Evolutionary conservation across 2,888 invertebrate species (phyloP), one percentile per base, ranked within the genome.

Genomic region (Acanthosepion esculentum): DNA sequence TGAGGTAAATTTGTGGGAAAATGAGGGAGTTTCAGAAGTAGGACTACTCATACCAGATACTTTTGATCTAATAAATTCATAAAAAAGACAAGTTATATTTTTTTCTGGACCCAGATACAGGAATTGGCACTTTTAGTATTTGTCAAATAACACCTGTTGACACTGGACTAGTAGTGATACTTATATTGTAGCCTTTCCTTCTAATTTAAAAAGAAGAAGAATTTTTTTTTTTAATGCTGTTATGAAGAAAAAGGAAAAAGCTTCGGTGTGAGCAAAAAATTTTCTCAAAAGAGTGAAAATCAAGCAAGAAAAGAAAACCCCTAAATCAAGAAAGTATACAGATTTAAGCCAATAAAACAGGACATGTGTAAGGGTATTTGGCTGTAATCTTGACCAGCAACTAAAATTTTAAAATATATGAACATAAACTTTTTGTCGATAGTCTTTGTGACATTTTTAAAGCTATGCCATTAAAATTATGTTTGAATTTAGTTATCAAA

Each of bases 71-170:
- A 64, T 64, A 64, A 29, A 64, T 64, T 8, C 64, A 29, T 64
- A 64, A 64, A 64, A 64, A 64, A 4, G 29, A 26, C 3, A 1
- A 18, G 20, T 92, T 92, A 15, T 10, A 41, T 92, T 92, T 92
- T 48, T 92, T 92, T 92, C 48, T 48, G n/a, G 23, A 10, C 26
- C 18, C 12, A 92, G 50, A 48, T 33, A 92, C 29, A 50, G 50
- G 48, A 92, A 92, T 92, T 50, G 50, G 92, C 18, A 50, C 92
- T 92, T 92, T 50, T 50, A 92, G 48, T 26, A 48, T 92, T 92
- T 48, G 15, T 26, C 26, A 92, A 92, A 48, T 92, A 48, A 92
- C 92, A 92, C 92, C 50, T 92, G 92, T 92, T 92, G 92, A n/a
- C 33, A 50, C 50, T 64, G 29, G 26, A n/a, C 29, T 29, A 64